Evolutionary conservation across 2,888 invertebrate genomes (phyloP).

Genomic region (Spatulosminthurus flaviceps): DNA sequence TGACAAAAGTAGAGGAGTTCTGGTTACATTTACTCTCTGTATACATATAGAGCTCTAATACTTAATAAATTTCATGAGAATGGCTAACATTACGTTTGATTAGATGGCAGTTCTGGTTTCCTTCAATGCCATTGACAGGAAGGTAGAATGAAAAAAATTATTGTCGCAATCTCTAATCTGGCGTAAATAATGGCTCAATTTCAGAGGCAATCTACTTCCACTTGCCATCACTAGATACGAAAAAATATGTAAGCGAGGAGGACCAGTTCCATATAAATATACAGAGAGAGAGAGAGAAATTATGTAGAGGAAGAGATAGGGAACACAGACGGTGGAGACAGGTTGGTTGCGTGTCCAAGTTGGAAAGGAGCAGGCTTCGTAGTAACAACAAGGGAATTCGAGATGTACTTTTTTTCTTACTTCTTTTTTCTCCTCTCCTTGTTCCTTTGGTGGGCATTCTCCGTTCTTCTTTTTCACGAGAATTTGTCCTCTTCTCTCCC

Average conservation of each 20-base stretch:
- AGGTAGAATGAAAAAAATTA: conserved; percentile 19
- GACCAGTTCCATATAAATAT: not conserved
- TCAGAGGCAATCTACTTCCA: conserved; percentile 25
- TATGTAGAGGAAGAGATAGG: conserved; percentile 2
- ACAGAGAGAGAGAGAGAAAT: not conserved
- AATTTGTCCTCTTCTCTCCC: conserved; percentile 23
- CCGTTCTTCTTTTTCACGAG: conserved; percentile 1
- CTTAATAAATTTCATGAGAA: not conserved
- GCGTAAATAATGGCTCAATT: conserved; percentile 45
- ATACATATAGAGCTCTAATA: not conserved
- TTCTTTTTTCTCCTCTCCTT: not conserved
- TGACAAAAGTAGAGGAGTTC: not conserved
- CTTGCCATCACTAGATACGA: no score
- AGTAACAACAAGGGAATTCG: not conserved
- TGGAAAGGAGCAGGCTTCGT: not conserved
- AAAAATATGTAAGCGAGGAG: not conserved
- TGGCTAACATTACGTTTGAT: conserved; percentile 8
- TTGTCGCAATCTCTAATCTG: conserved; percentile 41
- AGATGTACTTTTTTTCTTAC: not conserved
- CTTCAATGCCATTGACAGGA: conserved; percentile 8
- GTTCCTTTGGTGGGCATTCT: not conserved
- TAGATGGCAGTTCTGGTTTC: not conserved
- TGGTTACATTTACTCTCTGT: not conserved
- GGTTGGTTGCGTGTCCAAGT: not conserved
- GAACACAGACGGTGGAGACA: not conserved